Evolutionary conservation across 2,797 vertebrate genomes (phyloP).

Genomic region (Malurus splendens): DNA sequence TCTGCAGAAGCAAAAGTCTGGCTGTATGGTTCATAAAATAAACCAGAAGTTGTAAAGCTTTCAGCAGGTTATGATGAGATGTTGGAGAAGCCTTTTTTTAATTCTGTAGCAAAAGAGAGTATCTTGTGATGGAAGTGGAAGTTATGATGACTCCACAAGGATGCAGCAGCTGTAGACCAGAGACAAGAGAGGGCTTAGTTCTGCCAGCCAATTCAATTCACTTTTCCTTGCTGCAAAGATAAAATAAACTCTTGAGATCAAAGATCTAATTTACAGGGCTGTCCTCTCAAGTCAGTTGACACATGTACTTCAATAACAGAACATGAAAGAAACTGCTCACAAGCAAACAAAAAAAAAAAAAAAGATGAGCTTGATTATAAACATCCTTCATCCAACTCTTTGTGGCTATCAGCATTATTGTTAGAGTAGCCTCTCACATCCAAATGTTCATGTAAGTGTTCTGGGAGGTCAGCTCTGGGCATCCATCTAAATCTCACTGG

Average conservation of each 20-base stretch:
- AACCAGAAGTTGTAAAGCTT: constrained; percentile 13
- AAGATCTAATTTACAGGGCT: constrained; percentile 53
- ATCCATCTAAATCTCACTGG: neutral
- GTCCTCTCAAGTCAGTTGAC: constrained; percentile 41
- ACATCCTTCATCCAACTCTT: neutral
- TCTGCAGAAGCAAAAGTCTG: neutral
- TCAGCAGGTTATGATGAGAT: neutral
- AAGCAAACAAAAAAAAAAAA: constrained; percentile 24
- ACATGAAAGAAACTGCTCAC: constrained; percentile 38
- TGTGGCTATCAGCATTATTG: neutral
- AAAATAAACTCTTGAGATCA: constrained; percentile 63
- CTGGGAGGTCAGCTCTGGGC: neutral
- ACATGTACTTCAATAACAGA: constrained; percentile 33
- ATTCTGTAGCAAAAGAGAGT: neutral
- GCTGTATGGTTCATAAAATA: neutral
- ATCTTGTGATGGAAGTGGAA: neutral
- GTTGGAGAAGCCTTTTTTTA: neutral
- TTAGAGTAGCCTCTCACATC: neutral
- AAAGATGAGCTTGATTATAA: neutral
- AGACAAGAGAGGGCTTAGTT: constrained; percentile 36
- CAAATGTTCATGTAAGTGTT: neutral
- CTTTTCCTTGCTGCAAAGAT: constrained; percentile 50
- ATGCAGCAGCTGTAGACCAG: constrained; percentile 45
- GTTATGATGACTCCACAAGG: neutral
- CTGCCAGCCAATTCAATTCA: constrained; percentile 42